Conservation (phyloP, 2,888 invertebrate genomes). For the Drosophila neotestacea region DNA sequence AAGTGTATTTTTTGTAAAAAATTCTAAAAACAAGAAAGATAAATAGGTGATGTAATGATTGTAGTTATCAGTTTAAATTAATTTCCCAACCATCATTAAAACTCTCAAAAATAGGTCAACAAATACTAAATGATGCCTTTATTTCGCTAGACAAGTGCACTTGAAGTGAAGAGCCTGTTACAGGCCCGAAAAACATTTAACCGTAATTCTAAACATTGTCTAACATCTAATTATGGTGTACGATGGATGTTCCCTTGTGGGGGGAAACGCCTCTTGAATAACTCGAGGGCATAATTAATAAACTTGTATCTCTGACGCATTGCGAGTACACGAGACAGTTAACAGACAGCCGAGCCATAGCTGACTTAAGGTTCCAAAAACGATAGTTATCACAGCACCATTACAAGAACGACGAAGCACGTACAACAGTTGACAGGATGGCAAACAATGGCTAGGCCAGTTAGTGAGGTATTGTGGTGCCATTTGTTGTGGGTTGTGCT, state of each 20-base stretch:
- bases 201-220: constrained; percentile 41
- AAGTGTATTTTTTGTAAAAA: no score
- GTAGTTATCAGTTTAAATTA: neutral
- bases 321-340: constrained; percentile 30
- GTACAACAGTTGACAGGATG: constrained; percentile 66
- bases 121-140: constrained; percentile 35
- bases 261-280: constrained; percentile 29
- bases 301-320: constrained; percentile 58
- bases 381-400: constrained; percentile 73
- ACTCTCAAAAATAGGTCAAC: constrained; percentile 12
- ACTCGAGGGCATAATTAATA: constrained; percentile 72
- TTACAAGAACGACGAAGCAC: constrained; percentile 61
- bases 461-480: constrained; percentile 1
- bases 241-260: constrained; percentile 32
- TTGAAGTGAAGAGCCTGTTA: constrained; percentile 19
- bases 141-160: constrained; percentile 37
- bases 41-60: neutral
- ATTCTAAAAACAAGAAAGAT: neutral
- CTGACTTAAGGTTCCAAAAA: constrained; percentile 28
- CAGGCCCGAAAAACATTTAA: constrained; percentile 33
- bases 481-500: constrained; percentile 3
- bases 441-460: constrained; percentile 51
- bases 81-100: constrained; percentile 24
- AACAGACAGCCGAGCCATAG: constrained; percentile 46
- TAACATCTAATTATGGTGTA: constrained; percentile 64